A percentile compares a stretch with the other conserved stretches of the same genome.
These are phyloP conservation scores for Aspidoscelis tigris DNA, from an alignment of 2,113 vertebrate genomes.

Conservation along the genomic window DNA sequence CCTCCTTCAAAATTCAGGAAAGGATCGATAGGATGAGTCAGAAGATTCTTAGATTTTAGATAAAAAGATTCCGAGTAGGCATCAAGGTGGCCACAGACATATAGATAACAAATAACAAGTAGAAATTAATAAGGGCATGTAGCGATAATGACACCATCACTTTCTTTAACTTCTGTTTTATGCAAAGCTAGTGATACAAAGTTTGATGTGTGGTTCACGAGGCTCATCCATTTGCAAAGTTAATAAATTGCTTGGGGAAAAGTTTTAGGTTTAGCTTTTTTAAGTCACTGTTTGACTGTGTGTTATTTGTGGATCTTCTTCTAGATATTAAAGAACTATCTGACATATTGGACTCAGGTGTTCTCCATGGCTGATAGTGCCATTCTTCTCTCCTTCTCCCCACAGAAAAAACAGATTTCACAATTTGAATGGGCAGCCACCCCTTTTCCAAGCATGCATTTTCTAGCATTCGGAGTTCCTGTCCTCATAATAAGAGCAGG, in stretches of 20 bases:
- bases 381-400: not conserved
- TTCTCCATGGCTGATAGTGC: not conserved
- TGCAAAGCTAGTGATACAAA: not conserved
- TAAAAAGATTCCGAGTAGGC: not conserved
- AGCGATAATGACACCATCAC: not conserved
- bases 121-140: not conserved
- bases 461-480: not conserved
- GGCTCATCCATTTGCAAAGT: not conserved
- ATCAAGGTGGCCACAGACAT: not conserved
- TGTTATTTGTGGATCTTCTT: slow-evolving; percentile 44
- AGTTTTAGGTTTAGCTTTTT: slow-evolving; percentile 19
- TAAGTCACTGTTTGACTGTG: slow-evolving; percentile 43
- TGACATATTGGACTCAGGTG: not conserved
- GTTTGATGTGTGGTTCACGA: slow-evolving; percentile 11
- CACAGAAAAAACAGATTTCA: not conserved
- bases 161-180: not conserved
- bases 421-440: not conserved
- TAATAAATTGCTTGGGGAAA: not conserved
- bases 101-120: not conserved
- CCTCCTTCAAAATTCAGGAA: not conserved
- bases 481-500: not conserved
- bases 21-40: slow-evolving; percentile 7
- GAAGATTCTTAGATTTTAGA: not conserved
- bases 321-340: slow-evolving; percentile 47
- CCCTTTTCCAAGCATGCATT: not conserved